Evolutionary conservation across 1,140 invertebrate species (phyloP).

Genomic region (Drosophila tristis): DNA sequence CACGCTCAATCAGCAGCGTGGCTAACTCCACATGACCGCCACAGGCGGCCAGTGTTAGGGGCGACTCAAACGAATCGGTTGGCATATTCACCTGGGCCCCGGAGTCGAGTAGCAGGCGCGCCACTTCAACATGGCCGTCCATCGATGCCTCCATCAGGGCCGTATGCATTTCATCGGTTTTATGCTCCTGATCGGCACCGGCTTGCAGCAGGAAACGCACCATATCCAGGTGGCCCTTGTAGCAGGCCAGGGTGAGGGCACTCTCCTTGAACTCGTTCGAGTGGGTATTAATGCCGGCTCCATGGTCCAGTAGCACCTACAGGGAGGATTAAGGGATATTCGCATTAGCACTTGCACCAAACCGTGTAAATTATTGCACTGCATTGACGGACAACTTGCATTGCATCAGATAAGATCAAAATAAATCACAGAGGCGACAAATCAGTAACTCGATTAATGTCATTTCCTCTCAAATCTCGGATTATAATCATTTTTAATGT

Average conservation of each 20-base stretch:
- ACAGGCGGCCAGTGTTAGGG: slow-evolving; percentile 98
- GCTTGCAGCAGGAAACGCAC: slow-evolving; percentile 97
- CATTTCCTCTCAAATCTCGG: slow-evolving; percentile 78
- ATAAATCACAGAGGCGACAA: slow-evolving; percentile 61
- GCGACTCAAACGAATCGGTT: slow-evolving; percentile 99
- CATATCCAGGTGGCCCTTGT: slow-evolving; percentile 99
- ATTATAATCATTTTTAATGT: slow-evolving; percentile 76
- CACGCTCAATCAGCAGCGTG: slow-evolving; percentile 96
- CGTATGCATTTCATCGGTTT: slow-evolving; percentile 99
- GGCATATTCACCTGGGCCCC: slow-evolving; percentile 99
- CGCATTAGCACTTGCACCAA: neutral
- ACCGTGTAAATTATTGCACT: neutral
- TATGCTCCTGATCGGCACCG: slow-evolving; percentile 98
- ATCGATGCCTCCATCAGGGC: slow-evolving; percentile 99
- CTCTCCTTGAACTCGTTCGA: slow-evolving; percentile 99
- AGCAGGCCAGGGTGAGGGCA: slow-evolving; percentile 97
- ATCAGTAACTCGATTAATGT: slow-evolving; percentile 77
- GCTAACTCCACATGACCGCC: slow-evolving; percentile 99
- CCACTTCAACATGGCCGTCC: slow-evolving; percentile 99
- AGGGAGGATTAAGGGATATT: neutral
- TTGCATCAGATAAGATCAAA: slow-evolving; percentile 84
- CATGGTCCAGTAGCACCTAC: slow-evolving; percentile 91
- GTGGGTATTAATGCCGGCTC: slow-evolving; percentile 98
- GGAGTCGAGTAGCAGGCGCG: slow-evolving; percentile 95
- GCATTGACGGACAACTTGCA: too few relatives aligned